phyloP scores from a whole-genome alignment of 2,797 vertebrate genomes.

The Allobates femoralis region DNA sequence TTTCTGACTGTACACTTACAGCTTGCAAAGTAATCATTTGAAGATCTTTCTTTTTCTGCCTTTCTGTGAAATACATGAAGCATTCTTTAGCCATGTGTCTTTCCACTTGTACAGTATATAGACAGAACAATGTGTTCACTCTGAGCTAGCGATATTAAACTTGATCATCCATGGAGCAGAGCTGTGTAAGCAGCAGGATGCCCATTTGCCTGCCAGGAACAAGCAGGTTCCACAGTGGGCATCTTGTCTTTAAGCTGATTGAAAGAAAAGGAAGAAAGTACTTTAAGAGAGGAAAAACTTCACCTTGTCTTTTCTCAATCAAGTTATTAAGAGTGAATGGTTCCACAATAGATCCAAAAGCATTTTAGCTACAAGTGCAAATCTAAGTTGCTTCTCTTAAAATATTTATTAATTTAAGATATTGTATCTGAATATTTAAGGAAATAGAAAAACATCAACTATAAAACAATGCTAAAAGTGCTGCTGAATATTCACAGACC shows the following conservation, averaged over 20 bases:
- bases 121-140: conserved; percentile 54
- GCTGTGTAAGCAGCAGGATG: conserved; percentile 62
- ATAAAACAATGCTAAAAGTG: not conserved
- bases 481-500: not conserved
- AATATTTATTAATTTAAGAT: not conserved
- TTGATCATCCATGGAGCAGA: conserved; percentile 61
- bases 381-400: conserved; percentile 17
- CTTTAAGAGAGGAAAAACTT: conserved; percentile 38
- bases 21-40: conserved; percentile 52
- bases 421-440: not conserved
- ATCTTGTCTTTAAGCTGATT: conserved; percentile 51
- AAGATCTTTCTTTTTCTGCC: conserved; percentile 29
- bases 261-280: conserved; percentile 53
- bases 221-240: conserved; percentile 51
- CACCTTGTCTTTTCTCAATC: conserved; percentile 32
- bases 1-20: conserved; percentile 31
- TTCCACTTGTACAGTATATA: conserved; percentile 37
- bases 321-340: conserved; percentile 32
- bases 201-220: conserved; percentile 61
- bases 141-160: conserved; percentile 55
- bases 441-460: not conserved
- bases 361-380: not conserved
- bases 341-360: not conserved
- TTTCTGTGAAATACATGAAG: conserved; percentile 59
- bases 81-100: conserved; percentile 61